Evolutionary conservation across 64 coral and sea anemone species (phyloP).

Genomic region (Montipora foliosa): DNA sequence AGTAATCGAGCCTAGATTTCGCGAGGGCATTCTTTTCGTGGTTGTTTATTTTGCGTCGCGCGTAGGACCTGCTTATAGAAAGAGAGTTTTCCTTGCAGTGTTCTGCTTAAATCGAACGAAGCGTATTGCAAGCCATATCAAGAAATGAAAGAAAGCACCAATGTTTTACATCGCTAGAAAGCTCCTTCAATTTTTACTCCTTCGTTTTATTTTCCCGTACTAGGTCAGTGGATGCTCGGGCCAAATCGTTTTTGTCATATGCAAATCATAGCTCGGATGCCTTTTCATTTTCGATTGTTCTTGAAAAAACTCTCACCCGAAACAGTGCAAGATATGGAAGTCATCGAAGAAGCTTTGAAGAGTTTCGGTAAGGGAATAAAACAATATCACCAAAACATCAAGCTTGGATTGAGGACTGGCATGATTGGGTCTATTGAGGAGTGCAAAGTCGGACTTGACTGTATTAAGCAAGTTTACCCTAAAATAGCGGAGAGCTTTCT

Average conservation of each 20-base stretch:
- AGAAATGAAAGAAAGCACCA: no score
- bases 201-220: not conserved
- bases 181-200: not conserved
- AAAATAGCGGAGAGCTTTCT: slow-evolving; percentile 18
- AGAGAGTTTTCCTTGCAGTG: no score
- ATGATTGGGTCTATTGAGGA: slow-evolving; percentile 87
- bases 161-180: no score
- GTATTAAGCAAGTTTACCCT: slow-evolving; percentile 45
- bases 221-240: slow-evolving; percentile 89
- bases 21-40: no score
- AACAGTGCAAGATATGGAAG: slow-evolving; percentile 65
- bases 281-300: slow-evolving; percentile 50
- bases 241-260: slow-evolving; percentile 88
- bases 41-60: no score
- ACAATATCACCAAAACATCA: slow-evolving; percentile 71
- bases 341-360: slow-evolving; percentile 65
- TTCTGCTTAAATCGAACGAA: no score
- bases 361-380: slow-evolving; percentile 63
- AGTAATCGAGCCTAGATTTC: no score
- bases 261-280: slow-evolving; percentile 53
- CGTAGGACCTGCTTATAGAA: no score
- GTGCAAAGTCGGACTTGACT: slow-evolving; percentile 77
- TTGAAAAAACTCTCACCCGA: slow-evolving; percentile 30
- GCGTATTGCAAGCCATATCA: no score
- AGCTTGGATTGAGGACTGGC: slow-evolving; percentile 71